Base-by-base conservation (phyloP, 2,888 invertebrate genomes). In the Palloptera scutellata region DNA sequence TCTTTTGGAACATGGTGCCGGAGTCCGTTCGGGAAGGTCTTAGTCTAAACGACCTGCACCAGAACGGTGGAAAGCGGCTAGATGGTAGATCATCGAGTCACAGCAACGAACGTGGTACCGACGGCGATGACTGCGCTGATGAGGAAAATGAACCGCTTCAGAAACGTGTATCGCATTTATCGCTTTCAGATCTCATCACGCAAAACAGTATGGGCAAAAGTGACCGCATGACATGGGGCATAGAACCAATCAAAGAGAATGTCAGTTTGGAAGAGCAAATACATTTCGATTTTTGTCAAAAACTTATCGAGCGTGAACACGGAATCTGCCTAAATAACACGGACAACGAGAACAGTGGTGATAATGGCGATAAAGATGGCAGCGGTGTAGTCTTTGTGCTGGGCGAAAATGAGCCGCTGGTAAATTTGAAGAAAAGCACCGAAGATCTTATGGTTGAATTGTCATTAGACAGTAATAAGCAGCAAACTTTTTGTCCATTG, bases 321-420 rank as follows among this genome's bases (percentile, higher is more conserved):
- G 80, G 77, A 20, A 78, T 79, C 5, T 65, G 72, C 6, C 69
- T 75, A 0, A 72, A 74, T 9, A 70, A 69, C 1, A 66, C 62
- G 19, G 58, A 13, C 11, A 55, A 45, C 41, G 53, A 20, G 19
- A 51, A 59, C 5, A 11, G 48, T 13, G 19, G 68, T 70, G 53
- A 61, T 64, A 54, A 53, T 45, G 20, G 69, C 61, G 15, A 57
- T 70, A 3, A 59, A 30, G 54, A 63, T 62, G 74, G 71, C 6
- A 78, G 76, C 5, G 79, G 83, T 42, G 92, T 92, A 0, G 86
- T 92, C 10, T 92, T 92, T 81, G 90, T 91, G 5, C 81, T 92
- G 58, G 92, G 92, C 19, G 92, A 92, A 67, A 88, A 91, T 77
- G 92, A 92, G 72, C 88, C 89, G 75, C 80, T 91, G 51, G 87